A percentile compares a stretch with the other conserved stretches of the same genome.
Evolutionary conservation across 1,140 invertebrate species (phyloP).

Genomic region (Bombus vancouverensis): DNA sequence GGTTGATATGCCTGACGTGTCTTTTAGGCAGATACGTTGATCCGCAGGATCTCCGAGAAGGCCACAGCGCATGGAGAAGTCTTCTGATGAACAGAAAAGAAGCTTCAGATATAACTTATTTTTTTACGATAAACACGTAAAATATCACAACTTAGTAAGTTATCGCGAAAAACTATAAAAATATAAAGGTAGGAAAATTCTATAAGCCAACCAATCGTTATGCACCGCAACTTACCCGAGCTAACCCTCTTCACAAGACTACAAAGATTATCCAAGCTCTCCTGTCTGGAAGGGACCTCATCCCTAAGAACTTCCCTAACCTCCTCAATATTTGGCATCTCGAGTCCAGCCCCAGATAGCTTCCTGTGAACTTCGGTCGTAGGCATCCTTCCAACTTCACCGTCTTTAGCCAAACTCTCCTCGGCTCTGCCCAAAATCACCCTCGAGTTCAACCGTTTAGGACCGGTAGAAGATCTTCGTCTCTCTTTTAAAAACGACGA

Average conservation of each 20-base stretch:
- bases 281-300: not conserved
- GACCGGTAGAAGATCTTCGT: constrained; percentile 68
- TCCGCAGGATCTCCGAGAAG: not conserved
- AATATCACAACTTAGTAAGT: too few species aligned
- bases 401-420: constrained; percentile 23
- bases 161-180: not conserved
- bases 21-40: not conserved
- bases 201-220: not conserved
- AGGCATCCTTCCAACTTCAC: constrained; percentile 69
- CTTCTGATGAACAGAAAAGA: not conserved
- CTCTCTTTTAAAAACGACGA: constrained; percentile 58
- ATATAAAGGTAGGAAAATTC: not conserved
- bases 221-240: not conserved
- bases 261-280: not conserved
- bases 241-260: not conserved
- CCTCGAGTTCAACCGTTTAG: constrained; percentile 46
- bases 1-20: too few species aligned
- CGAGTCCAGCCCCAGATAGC: constrained; percentile 66
- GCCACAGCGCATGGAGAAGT: not conserved
- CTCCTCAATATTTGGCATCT: constrained; percentile 74
- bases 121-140: too few species aligned
- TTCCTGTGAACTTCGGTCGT: constrained; percentile 73
- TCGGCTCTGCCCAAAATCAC: constrained; percentile 23
- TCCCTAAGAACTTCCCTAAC: constrained; percentile 63
- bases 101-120: too few species aligned